These are phyloP conservation scores for Taeniopygia guttata DNA, from an alignment of 2,797 vertebrate genomes.

Conservation along the genomic window DNA sequence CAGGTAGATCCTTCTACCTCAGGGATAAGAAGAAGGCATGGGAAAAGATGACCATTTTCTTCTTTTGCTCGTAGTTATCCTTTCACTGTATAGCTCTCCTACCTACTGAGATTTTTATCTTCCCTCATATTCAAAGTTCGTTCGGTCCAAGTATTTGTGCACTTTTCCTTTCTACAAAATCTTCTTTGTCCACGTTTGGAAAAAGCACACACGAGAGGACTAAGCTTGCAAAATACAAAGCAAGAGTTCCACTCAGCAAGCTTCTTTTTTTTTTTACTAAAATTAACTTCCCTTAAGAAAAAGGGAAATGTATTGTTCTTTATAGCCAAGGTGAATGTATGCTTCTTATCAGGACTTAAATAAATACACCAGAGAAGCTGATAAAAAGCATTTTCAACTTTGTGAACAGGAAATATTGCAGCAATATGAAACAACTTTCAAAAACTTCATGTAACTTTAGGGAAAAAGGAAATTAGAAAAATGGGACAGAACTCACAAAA, in stretches of 20 bases:
- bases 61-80: neutral
- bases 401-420: neutral
- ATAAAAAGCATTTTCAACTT: neutral
- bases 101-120: conserved; percentile 34
- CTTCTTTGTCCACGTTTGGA: neutral
- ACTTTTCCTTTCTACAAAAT: neutral
- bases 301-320: neutral
- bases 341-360: neutral
- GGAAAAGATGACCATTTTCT: conserved; percentile 21
- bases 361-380: neutral
- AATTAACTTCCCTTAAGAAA: neutral
- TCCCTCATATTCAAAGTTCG: conserved; percentile 21
- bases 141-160: neutral
- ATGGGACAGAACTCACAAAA: neutral
- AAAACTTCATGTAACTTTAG: neutral
- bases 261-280: neutral
- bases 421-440: neutral
- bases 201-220: neutral
- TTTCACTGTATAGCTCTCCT: neutral
- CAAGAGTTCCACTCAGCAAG: neutral
- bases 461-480: neutral
- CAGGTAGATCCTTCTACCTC: conserved; percentile 28
- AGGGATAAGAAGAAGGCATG: neutral
- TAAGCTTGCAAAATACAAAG: neutral
- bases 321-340: neutral